Percentiles rank a stretch among this genome's conserved stretches.
Evolutionary conservation across 2,888 invertebrate genomes (phyloP).

Genomic region (Caenorhabditis sp.): DNA sequence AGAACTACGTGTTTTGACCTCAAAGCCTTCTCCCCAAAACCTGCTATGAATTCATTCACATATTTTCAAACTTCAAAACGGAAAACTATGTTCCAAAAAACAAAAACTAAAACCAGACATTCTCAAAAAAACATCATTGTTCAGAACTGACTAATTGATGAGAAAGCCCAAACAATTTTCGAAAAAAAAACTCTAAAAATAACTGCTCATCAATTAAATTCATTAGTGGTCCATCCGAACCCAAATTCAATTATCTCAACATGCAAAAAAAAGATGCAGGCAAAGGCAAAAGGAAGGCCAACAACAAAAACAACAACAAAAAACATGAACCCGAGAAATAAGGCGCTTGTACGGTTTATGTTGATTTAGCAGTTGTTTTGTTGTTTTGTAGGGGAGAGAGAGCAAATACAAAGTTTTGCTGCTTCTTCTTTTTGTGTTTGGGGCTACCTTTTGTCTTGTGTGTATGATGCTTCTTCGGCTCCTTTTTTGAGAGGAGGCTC

Average conservation of each 20-base stretch:
- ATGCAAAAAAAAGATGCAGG: not conserved
- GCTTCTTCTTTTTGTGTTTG: not conserved
- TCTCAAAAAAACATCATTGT: no score
- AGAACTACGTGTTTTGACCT: no score
- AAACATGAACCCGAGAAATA: not conserved
- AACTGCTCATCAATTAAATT: not conserved
- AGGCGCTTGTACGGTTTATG: not conserved
- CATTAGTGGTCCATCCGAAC: not conserved
- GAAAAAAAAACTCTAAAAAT: not conserved
- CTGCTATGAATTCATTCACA: no score
- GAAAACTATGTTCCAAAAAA: no score
- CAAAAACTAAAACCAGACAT: no score
- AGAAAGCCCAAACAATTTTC: no score
- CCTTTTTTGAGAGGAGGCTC: not conserved
- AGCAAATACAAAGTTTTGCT: not conserved
- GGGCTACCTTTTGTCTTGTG: not conserved
- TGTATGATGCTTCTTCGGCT: not conserved
- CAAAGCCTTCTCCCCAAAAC: no score
- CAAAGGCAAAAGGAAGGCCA: not conserved
- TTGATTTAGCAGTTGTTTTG: slow-evolving; percentile 1
- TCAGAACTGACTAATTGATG: no score
- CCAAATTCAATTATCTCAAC: not conserved
- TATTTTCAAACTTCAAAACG: no score
- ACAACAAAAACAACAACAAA: not conserved
- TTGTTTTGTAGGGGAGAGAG: not conserved